These are phyloP conservation scores for Meda fulgida DNA, from an alignment of 2,797 vertebrate species.

Conservation along the genomic window DNA sequence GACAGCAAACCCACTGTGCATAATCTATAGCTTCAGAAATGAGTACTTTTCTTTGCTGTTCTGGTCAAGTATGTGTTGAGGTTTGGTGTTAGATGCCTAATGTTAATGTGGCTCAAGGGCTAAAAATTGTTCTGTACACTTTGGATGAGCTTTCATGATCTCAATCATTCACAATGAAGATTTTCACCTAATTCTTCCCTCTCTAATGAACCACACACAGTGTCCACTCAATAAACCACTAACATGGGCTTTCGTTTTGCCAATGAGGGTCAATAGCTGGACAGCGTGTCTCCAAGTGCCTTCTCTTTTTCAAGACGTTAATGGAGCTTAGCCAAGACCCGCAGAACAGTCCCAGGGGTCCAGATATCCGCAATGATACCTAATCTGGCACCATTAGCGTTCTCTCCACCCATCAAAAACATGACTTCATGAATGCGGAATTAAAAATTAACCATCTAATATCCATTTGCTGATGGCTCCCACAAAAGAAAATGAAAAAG, in stretches of 20 bases:
- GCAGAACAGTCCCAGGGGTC: constrained; percentile 71
- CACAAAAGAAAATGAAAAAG: constrained; percentile 74
- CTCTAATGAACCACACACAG: constrained; percentile 74
- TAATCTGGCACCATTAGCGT: constrained; percentile 81
- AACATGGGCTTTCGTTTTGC: constrained; percentile 68
- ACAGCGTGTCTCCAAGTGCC: constrained; percentile 77
- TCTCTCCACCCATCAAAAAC: constrained; percentile 75
- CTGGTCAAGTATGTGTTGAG: constrained; percentile 15
- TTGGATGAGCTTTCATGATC: background rate
- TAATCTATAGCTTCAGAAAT: constrained; percentile 65
- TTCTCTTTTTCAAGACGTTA: constrained; percentile 73
- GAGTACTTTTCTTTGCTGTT: constrained; percentile 28
- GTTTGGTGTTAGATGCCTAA: constrained; percentile 12
- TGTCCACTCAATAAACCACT: constrained; percentile 73
- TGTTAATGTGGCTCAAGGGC: constrained; percentile 5
- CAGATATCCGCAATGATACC: constrained; percentile 82
- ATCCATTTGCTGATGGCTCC: constrained; percentile 81
- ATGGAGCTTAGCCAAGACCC: constrained; percentile 78
- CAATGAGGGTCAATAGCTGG: constrained; percentile 78
- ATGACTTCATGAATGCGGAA: constrained; percentile 75
- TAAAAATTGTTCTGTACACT: background rate
- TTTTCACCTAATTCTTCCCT: constrained; percentile 65
- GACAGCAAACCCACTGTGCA: constrained; percentile 69
- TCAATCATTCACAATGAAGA: constrained; percentile 10
- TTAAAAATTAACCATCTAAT: constrained; percentile 86